Evolutionary conservation across 2,797 vertebrate genomes (phyloP).

Genomic region (Acanthis flammea): DNA sequence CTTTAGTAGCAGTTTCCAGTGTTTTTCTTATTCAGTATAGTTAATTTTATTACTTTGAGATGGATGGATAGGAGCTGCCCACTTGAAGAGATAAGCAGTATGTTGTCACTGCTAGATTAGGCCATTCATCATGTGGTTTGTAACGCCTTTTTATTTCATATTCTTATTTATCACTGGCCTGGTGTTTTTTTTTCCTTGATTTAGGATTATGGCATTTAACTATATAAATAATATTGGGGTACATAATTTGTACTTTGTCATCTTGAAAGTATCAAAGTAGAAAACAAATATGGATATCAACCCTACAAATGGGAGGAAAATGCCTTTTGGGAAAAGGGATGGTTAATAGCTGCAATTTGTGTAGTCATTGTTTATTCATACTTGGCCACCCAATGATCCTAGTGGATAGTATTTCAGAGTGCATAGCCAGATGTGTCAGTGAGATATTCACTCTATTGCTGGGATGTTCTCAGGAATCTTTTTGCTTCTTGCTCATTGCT

Average conservation of each 20-base stretch:
- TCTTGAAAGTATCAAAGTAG: not conserved
- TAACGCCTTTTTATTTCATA: not conserved
- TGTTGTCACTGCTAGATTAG: not conserved
- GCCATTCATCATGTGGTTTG: not conserved
- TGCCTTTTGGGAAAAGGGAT: not conserved
- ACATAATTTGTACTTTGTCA: not conserved
- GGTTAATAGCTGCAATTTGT: not conserved
- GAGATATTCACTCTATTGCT: not conserved
- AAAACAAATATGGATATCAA: not conserved
- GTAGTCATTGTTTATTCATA: not conserved
- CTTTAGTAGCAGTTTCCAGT: not conserved
- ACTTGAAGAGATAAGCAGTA: not conserved
- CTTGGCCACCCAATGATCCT: not conserved
- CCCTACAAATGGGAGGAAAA: not conserved
- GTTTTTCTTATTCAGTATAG: not conserved
- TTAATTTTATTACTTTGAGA: not conserved
- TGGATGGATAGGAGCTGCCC: not conserved
- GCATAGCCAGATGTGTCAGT: not conserved
- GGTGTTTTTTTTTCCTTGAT: not conserved
- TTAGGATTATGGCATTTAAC: not conserved
- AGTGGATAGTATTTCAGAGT: not conserved
- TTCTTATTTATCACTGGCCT: not conserved
- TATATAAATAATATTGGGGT: not conserved
- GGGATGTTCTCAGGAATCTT: not conserved
- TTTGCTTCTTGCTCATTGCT: not conserved